Evolutionary conservation across 1,140 invertebrate species (phyloP).

Genomic region (Drosophila micromelanica): DNA sequence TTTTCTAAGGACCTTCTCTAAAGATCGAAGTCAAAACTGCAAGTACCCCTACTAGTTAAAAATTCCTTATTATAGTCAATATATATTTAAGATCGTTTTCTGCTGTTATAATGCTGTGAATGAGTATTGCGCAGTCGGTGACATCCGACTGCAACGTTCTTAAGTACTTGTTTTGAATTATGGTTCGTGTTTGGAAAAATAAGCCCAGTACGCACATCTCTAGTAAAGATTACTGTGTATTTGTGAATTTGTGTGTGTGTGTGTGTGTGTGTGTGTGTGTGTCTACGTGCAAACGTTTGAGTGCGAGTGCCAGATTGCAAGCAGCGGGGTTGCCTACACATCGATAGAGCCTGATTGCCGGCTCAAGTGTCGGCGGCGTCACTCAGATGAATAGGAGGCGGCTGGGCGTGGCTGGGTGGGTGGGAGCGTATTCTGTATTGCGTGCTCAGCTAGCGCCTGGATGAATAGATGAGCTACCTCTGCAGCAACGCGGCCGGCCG

Average conservation of each 20-base stretch:
- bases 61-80: no score
- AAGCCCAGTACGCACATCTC: no score
- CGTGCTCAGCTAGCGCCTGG: slow-evolving; percentile 25
- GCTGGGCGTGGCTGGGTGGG: slow-evolving; percentile 48
- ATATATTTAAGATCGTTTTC: no score
- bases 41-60: no score
- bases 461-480: slow-evolving; percentile 31
- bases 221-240: slow-evolving; percentile 1
- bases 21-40: no score
- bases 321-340: slow-evolving; percentile 54
- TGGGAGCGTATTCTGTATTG: slow-evolving; percentile 1
- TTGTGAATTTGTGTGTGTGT: slow-evolving; percentile 9
- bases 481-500: slow-evolving; percentile 26
- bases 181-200: no score
- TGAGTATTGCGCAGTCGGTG: no score
- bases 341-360: slow-evolving; percentile 79
- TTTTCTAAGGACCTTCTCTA: no score
- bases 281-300: slow-evolving; percentile 69
- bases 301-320: slow-evolving; percentile 71
- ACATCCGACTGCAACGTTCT: no score
- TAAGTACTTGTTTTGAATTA: no score
- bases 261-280: slow-evolving; percentile 10
- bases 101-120: no score
- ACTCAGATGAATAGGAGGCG: slow-evolving; percentile 52
- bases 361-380: slow-evolving; percentile 76